Base-by-base conservation (phyloP, 2,888 invertebrate species). In the Orthosia incerta region DNA sequence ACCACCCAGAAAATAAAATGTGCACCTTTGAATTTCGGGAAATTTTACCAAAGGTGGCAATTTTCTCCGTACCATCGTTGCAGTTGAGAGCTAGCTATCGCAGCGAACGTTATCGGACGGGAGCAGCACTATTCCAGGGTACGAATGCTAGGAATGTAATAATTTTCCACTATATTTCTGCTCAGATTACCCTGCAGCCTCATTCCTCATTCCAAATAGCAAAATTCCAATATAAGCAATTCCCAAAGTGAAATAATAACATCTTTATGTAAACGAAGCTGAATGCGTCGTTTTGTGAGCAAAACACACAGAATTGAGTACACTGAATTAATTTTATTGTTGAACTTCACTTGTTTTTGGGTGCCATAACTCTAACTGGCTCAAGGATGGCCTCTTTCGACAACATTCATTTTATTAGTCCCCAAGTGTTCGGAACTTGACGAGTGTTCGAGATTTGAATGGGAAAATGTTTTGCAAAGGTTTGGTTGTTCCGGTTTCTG, bases 251-350 rank as follows among this genome's bases (percentile, higher is more conserved):
- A 71, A 80, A 77, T 72, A 84, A 84, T 83, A 83, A 83, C 75
- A 83, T 85, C 76, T 83, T 74, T 76, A 83, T 68, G 80, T 62
- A 83, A 80, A 83, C 51, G 67, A 83, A 55, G 57, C 46, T 63
- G 61, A 71, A 78, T 71, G 62, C 39, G 31, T 68, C 60, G 74
- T 67, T 83, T 83, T 73, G 64, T 64, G 69, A 70, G 39, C 67
- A 74, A 74, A 80, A 80, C 74, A 69, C 72, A 79, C 69, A 65
- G 74, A 64, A 67, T 64, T 65, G 45, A 74, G 71, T 61, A 64
- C 68, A 70, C 86, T 85, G 84, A 89, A 87, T 89, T 90, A 88
- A 89, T 88, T 84, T 87, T 87, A 89, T 89, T 81, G 87, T 78
- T 71, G 68, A 83, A 87, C 82, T 89, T 88, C 64, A 83, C 82